Conservation (phyloP, 2,113 vertebrate genomes). For the Dipodomys ordii region DNA sequence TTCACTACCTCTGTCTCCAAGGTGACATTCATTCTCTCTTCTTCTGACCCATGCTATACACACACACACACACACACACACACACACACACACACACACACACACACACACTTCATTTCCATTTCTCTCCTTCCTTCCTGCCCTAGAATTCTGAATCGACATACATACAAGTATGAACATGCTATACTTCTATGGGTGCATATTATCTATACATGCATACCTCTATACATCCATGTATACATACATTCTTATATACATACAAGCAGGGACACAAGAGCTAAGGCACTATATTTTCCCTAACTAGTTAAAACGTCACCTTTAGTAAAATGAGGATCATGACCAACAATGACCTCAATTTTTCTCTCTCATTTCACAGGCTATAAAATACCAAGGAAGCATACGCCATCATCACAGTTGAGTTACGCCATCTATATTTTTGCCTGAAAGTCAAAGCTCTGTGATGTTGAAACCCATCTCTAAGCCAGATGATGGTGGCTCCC, state of each 20-base stretch:
- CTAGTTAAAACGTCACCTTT: not conserved
- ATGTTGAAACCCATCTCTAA: not conserved
- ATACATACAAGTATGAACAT: not conserved
- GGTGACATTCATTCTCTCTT: not conserved
- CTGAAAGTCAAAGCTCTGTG: not conserved
- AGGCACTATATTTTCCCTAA: not conserved
- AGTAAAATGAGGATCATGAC: constrained; percentile 26
- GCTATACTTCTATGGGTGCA: too few relatives aligned
- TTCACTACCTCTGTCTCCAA: not conserved
- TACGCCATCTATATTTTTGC: not conserved
- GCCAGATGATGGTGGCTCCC: too few relatives aligned
- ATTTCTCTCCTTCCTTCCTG: not conserved
- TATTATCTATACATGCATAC: too few relatives aligned
- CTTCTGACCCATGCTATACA: not conserved
- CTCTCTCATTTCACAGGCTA: not conserved
- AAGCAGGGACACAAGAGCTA: not conserved
- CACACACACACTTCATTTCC: too few relatives aligned
- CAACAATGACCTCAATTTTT: constrained; percentile 1
- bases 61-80: too few relatives aligned
- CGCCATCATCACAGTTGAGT: not conserved
- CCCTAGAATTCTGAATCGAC: not conserved
- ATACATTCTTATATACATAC: not conserved
- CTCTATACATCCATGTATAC: too few relatives aligned
- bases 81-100: too few relatives aligned
- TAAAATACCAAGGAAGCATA: not conserved